phyloP scores from a whole-genome alignment of 2,888 invertebrate species.

The Volucella inanis region DNA sequence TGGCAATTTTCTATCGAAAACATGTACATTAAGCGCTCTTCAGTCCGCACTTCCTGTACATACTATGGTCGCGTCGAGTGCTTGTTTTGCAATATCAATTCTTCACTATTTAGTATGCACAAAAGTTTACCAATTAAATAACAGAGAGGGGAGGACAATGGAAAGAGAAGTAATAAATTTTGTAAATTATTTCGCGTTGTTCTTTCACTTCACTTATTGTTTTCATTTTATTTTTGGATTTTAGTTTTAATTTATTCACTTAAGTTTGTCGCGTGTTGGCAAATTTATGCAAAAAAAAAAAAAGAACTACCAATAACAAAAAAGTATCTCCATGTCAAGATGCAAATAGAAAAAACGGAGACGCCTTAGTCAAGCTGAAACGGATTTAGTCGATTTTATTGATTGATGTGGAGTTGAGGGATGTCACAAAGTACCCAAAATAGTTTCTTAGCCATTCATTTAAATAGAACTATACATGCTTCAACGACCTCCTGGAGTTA shows the following conservation, averaged over 20 bases:
- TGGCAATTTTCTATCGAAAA: conserved; percentile 18
- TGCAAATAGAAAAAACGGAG: background rate
- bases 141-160: background rate
- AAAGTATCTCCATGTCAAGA: no score
- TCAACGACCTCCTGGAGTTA: no score
- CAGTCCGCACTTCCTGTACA: conserved; percentile 41
- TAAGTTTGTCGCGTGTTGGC: conserved; percentile 11
- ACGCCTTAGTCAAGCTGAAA: background rate
- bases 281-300: background rate
- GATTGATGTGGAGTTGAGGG: no score
- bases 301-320: no score
- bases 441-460: no score
- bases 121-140: conserved; percentile 13
- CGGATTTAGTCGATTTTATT: no score
- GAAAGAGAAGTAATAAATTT: background rate
- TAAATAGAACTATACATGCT: no score
- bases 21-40: conserved; percentile 20
- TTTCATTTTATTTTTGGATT: background rate
- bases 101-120: conserved; percentile 19
- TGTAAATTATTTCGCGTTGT: background rate
- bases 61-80: background rate
- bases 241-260: conserved; percentile 1
- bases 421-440: no score
- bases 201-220: background rate
- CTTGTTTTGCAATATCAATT: conserved; percentile 1